A percentile compares a stretch with the other conserved stretches of the same genome.
phyloP scores from a whole-genome alignment of 92 coral and sea anemone species.

The Blastomussa wellsi region DNA sequence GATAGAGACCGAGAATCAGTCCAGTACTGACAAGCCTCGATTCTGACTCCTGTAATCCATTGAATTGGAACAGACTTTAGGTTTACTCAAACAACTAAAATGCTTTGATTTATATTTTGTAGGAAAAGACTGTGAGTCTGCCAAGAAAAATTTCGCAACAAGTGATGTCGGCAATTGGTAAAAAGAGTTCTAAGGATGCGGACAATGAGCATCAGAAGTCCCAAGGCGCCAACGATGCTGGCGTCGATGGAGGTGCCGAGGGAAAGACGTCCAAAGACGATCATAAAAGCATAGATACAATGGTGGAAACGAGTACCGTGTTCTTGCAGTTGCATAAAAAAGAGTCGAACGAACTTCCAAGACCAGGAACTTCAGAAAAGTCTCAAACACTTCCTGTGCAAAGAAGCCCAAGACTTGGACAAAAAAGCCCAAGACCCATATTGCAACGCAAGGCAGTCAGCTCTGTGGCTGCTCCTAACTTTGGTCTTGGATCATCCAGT shows the following conservation, averaged over 20 bases:
- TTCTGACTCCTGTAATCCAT: too few relatives aligned
- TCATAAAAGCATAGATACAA: neutral
- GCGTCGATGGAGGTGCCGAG: neutral
- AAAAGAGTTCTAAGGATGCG: neutral
- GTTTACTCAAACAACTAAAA: too few relatives aligned
- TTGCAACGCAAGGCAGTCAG: constrained; percentile 21
- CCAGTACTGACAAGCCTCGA: too few relatives aligned
- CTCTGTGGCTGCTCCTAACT: neutral
- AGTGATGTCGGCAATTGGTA: neutral
- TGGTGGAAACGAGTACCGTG: constrained; percentile 21
- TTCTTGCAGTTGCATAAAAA: constrained; percentile 29
- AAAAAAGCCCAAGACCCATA: constrained; percentile 14
- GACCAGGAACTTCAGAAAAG: neutral
- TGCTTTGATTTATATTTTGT: neutral
- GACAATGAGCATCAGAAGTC: neutral
- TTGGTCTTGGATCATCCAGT: neutral
- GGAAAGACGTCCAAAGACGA: neutral
- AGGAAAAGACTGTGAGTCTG: neutral
- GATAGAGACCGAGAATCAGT: too few relatives aligned
- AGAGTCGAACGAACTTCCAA: neutral
- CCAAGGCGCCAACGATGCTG: neutral
- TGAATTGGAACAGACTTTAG: too few relatives aligned
- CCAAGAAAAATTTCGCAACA: neutral
- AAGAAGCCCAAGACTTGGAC: neutral
- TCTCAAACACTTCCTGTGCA: neutral